phyloP scores from a whole-genome alignment of 2,888 invertebrate genomes.

The Phaedon cochleariae region DNA sequence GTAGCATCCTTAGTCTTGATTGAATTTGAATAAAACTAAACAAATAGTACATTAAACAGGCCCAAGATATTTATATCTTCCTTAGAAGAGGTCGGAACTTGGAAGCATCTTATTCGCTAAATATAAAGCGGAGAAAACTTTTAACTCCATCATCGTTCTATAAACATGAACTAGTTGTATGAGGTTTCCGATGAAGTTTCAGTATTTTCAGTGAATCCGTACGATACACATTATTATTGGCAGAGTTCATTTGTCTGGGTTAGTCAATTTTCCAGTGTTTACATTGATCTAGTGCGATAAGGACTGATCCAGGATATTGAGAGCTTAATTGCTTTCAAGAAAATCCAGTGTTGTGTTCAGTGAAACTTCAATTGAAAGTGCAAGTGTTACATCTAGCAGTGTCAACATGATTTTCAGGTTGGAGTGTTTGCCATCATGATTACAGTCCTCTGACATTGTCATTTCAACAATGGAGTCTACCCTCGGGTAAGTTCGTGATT shows the following conservation, averaged over 20 bases:
- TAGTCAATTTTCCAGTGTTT: slow-evolving; percentile 30
- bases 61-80: slow-evolving; percentile 53
- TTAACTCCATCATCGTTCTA: slow-evolving; percentile 47
- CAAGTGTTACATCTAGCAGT: not conserved
- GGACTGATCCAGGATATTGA: not conserved
- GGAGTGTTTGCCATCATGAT: slow-evolving; percentile 9
- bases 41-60: slow-evolving; percentile 52
- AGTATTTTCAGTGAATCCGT: slow-evolving; percentile 41
- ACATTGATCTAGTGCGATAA: slow-evolving; percentile 12
- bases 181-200: slow-evolving; percentile 40
- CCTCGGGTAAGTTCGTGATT: not conserved
- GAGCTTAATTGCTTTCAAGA: not conserved
- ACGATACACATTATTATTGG: slow-evolving; percentile 24
- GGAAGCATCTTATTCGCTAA: slow-evolving; percentile 51
- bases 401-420: slow-evolving; percentile 4
- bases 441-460: not conserved
- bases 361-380: slow-evolving; percentile 10
- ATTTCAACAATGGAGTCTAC: not conserved
- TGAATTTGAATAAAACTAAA: slow-evolving; percentile 52
- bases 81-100: slow-evolving; percentile 54
- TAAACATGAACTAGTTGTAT: slow-evolving; percentile 48
- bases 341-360: slow-evolving; percentile 11
- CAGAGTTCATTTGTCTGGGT: slow-evolving; percentile 5
- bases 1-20: slow-evolving; percentile 34
- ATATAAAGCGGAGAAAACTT: slow-evolving; percentile 54